phyloP scores from a whole-genome alignment of 1,140 invertebrate species.

The Drosophila pandora region DNA sequence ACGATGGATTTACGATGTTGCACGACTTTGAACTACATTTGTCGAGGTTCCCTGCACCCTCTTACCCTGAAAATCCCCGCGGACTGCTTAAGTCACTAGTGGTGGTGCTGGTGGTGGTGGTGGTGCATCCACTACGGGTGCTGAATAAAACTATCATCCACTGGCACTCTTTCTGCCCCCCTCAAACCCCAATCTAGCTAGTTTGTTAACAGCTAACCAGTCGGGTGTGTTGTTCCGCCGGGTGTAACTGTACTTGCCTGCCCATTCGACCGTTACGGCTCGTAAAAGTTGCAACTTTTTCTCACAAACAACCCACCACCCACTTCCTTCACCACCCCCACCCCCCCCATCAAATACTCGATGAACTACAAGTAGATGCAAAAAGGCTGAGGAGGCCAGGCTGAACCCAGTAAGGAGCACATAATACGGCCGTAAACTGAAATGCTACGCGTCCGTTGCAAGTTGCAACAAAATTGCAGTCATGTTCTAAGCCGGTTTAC shows the following conservation, averaged over 20 bases:
- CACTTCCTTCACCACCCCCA: neutral
- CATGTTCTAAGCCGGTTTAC: slow-evolving; percentile 66
- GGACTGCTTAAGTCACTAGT: slow-evolving; percentile 40
- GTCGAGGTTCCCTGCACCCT: slow-evolving; percentile 18
- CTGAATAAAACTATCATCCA: slow-evolving; percentile 47
- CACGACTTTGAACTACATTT: slow-evolving; percentile 82
- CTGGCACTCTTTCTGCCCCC: neutral
- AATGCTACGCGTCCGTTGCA: slow-evolving; percentile 20
- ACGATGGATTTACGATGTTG: slow-evolving; percentile 81
- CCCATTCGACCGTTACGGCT: slow-evolving; percentile 65
- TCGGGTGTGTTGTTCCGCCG: slow-evolving; percentile 36
- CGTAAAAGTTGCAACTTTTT: slow-evolving; percentile 69
- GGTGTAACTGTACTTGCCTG: slow-evolving; percentile 46
- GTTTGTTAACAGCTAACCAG: slow-evolving; percentile 61
- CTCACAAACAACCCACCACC: slow-evolving; percentile 7
- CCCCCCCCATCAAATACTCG: slow-evolving; percentile 19
- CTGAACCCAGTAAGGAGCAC: slow-evolving; percentile 22
- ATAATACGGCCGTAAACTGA: slow-evolving; percentile 65
- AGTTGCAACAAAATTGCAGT: slow-evolving; percentile 68
- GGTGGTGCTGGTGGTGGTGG: slow-evolving; percentile 3
- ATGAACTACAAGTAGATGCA: slow-evolving; percentile 47
- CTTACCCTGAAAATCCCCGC: slow-evolving; percentile 26
- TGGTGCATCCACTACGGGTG: slow-evolving; percentile 17
- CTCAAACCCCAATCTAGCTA: slow-evolving; percentile 27
- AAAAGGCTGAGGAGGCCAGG: slow-evolving; percentile 46